Evolutionary conservation across 1,140 invertebrate species (phyloP).

Genomic region (Neelides sp.): DNA sequence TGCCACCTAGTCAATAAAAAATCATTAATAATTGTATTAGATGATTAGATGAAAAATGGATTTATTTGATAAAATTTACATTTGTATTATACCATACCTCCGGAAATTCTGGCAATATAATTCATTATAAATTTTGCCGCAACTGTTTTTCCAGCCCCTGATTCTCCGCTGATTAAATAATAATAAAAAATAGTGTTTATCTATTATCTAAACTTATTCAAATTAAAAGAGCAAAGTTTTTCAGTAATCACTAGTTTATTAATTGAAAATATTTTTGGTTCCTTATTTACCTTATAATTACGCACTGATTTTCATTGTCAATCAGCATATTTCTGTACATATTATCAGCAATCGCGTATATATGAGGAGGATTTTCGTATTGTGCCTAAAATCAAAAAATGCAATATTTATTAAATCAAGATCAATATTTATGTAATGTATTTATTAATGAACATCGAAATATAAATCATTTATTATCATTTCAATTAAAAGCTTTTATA

Average conservation of each 20-base stretch:
- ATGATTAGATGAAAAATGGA: no score
- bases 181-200: neutral
- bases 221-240: neutral
- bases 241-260: neutral
- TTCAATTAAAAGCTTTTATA: no score
- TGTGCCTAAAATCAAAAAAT: slow-evolving; percentile 42
- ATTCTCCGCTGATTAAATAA: slow-evolving; percentile 50
- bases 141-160: slow-evolving; percentile 69
- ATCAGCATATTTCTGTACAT: slow-evolving; percentile 69
- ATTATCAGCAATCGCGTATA: slow-evolving; percentile 58
- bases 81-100: no score
- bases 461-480: no score
- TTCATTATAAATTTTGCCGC: slow-evolving; percentile 66
- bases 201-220: no score
- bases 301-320: slow-evolving; percentile 59
- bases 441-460: no score
- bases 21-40: no score
- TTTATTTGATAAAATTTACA: no score
- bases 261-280: slow-evolving; percentile 1
- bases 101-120: slow-evolving; percentile 57
- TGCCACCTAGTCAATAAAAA: no score
- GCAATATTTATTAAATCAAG: slow-evolving; percentile 4
- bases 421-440: neutral
- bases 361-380: slow-evolving; percentile 64
- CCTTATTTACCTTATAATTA: slow-evolving; percentile 52